A percentile compares a stretch with the other conserved stretches of the same genome.
phyloP scores from a whole-genome alignment of 2,888 invertebrate species.

The Aspidapion aeneum region DNA sequence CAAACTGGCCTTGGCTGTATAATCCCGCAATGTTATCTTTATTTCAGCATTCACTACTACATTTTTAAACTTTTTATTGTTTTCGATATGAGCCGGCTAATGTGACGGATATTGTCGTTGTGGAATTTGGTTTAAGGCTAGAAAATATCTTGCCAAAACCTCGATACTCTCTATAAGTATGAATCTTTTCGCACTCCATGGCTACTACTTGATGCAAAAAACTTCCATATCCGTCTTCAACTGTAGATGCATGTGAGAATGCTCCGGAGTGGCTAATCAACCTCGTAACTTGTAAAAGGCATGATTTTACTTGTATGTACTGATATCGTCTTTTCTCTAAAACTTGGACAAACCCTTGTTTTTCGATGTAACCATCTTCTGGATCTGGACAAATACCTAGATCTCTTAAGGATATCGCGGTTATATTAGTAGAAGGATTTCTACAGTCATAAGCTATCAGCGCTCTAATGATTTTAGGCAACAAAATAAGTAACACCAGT shows the following conservation, averaged over 20 bases:
- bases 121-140: too few species aligned
- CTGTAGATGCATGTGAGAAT: not conserved
- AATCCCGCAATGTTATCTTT: too few species aligned
- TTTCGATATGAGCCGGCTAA: too few species aligned
- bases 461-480: not conserved
- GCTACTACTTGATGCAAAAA: constrained; percentile 1
- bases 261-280: not conserved
- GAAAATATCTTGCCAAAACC: too few species aligned
- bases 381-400: constrained; percentile 1
- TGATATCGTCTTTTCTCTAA: constrained; percentile 7
- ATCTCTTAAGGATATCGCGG: constrained; percentile 4
- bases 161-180: too few species aligned
- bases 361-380: constrained; percentile 1
- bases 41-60: too few species aligned
- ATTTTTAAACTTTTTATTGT: too few species aligned
- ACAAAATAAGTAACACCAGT: too few species aligned
- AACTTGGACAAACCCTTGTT: constrained; percentile 6
- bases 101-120: too few species aligned
- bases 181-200: too few species aligned
- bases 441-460: constrained; percentile 9
- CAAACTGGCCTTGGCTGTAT: too few species aligned
- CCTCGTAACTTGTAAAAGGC: constrained; percentile 1
- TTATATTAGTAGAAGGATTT: constrained; percentile 6
- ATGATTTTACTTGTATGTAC: constrained; percentile 2
- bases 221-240: not conserved